Base-by-base conservation (phyloP, 1,140 invertebrate genomes). In the Branchinecta lynchi region DNA sequence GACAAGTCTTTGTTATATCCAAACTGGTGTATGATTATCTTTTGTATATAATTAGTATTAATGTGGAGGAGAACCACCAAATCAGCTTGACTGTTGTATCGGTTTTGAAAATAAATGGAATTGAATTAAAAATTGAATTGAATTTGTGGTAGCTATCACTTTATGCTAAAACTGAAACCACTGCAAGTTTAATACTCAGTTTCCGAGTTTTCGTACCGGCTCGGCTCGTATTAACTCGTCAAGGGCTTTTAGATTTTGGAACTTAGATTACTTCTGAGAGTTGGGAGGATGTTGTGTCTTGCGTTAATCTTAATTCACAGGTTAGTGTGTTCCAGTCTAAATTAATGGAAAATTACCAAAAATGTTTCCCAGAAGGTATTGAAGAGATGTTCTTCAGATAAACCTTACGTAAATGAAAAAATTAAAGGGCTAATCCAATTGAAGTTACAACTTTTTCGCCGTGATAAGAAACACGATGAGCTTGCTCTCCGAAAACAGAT, bases 161-260 rank as follows among this genome's bases (percentile, higher is more conserved):
- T 51, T n/a, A 51, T 51, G 46, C 46, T n/a, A 51, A 9, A 51
- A 51, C n/a, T 51, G 46, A 51, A 51, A 51, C 46, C 46, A 51
- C 46, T 51, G 46, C 46, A 9, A 51, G 46, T 51, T 51, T 51
- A 51, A 9, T 51, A 51, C 46, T 51, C 46, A 51, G 46, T 51
- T 51, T 51, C 46, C n/a, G 46, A 51, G 46, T 51, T 51, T 51
- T 51, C 46, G 46, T 51, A 51, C 46, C 46, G 46, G 46, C 46
- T n/a, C n/a, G n/a, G n/a, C n/a, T n/a, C n/a, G n/a, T 51, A 51
- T 9, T 51, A 51, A 51, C 46, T 9, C 9, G 46, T 51, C 46
- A 51, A 51, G 46, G 46, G 9, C 46, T 51, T 51, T 51, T 51
- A 9, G 9, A 51, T 51, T 51, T 51, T 51, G 46, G 46, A 51